Evolutionary conservation across 2,797 vertebrate genomes (phyloP).

Genomic region (Sarcophilus harrisii): DNA sequence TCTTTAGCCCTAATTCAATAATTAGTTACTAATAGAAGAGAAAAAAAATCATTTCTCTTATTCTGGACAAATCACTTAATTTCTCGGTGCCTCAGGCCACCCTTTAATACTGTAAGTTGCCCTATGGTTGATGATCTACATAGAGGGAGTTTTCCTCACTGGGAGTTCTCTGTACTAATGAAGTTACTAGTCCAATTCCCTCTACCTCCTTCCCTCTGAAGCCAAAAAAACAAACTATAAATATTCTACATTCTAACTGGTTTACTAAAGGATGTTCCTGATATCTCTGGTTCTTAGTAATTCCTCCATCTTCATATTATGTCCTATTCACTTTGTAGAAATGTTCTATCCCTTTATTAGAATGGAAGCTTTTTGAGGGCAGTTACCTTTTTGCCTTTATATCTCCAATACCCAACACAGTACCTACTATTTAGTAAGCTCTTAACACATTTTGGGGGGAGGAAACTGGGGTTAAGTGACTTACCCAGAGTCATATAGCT

Average conservation of each 20-base stretch:
- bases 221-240: neutral
- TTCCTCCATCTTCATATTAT: neutral
- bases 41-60: neutral
- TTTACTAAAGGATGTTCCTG: neutral
- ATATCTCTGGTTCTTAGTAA: neutral
- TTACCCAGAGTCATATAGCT: neutral
- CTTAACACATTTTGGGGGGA: neutral
- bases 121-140: neutral
- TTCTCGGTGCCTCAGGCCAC: neutral
- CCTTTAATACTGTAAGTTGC: neutral
- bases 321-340: neutral
- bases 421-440: neutral
- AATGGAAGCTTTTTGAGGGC: neutral
- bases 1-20: neutral
- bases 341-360: neutral
- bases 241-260: neutral
- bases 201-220: neutral
- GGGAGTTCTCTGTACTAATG: neutral
- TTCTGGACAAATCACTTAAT: neutral
- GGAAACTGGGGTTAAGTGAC: neutral
- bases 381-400: neutral
- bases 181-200: neutral
- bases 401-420: neutral
- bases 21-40: neutral
- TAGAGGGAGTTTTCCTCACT: neutral